A percentile compares a stretch with the other conserved stretches of the same genome.
Evolutionary conservation across 2,888 invertebrate genomes (phyloP).

Genomic region (Romanomermis culicivorax): DNA sequence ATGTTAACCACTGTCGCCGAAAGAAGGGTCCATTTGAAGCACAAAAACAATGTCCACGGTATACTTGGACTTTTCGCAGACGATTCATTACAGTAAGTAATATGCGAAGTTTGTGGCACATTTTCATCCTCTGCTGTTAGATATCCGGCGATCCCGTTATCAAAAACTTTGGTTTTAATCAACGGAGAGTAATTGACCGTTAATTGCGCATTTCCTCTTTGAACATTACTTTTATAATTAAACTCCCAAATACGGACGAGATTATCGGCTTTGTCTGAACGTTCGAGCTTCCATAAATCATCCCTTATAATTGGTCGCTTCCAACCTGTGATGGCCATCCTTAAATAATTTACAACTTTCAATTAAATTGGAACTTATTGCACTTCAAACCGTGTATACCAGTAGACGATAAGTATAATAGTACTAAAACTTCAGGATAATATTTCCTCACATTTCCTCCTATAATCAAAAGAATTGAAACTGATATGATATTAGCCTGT

Average conservation of each 20-base stretch:
- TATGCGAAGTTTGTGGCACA: no score
- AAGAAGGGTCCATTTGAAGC: conserved; percentile 65
- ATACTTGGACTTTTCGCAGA: conserved; percentile 46
- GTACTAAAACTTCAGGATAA: no score
- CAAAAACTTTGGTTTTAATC: no score
- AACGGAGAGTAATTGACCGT: neutral
- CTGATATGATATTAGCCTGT: no score
- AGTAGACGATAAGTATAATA: no score
- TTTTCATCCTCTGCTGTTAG: no score
- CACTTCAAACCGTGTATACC: no score
- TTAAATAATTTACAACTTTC: neutral
- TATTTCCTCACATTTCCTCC: no score
- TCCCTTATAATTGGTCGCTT: neutral
- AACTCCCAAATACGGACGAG: neutral
- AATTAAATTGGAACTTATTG: neutral
- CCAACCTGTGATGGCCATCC: conserved; percentile 1
- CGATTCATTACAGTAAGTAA: no score
- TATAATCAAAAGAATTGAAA: no score
- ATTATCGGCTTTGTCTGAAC: neutral
- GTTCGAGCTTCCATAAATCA: neutral
- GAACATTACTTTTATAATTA: no score
- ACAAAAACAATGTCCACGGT: conserved; percentile 55
- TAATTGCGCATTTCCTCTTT: neutral
- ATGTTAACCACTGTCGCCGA: conserved; percentile 65
- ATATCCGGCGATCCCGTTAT: no score